A percentile compares a stretch with the other conserved stretches of the same genome.
phyloP scores from a whole-genome alignment of 2,888 invertebrate genomes.

The Ochropleura plecta region DNA sequence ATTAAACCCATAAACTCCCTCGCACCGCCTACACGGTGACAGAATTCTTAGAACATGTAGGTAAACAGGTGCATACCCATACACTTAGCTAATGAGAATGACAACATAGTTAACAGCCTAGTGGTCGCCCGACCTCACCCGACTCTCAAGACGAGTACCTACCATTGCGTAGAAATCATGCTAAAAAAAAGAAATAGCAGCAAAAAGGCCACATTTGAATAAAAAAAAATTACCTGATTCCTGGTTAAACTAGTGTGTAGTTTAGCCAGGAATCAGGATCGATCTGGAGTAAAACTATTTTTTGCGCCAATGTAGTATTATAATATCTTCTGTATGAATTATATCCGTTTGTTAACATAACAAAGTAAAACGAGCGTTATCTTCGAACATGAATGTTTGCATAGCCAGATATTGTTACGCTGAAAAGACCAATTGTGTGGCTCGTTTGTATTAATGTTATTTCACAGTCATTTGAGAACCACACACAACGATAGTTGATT shows the following conservation, averaged over 20 bases:
- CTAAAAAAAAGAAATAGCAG: neutral
- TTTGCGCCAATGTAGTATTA: neutral
- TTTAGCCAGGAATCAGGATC: neutral
- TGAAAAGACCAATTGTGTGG: conserved; percentile 18
- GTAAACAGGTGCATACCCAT: conserved; percentile 32
- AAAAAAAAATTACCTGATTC: neutral
- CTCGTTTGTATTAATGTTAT: neutral
- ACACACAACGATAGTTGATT: neutral
- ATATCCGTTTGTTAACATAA: neutral
- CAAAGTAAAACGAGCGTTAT: neutral
- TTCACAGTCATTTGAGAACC: neutral
- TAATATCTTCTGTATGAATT: neutral
- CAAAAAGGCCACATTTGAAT: neutral
- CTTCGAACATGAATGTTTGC: conserved; percentile 7
- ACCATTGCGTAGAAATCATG: neutral
- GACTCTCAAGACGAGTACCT: neutral
- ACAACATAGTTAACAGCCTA: conserved; percentile 2
- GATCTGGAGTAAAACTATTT: neutral
- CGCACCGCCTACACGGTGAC: conserved; percentile 10
- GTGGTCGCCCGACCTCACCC: neutral
- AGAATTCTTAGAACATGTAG: conserved; percentile 32
- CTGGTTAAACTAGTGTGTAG: neutral
- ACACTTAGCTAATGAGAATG: conserved; percentile 34
- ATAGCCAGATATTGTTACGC: neutral
- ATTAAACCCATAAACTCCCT: conserved; percentile 16